Conservation (phyloP, 2,113 vertebrate genomes). For the Stictonetta naevosa region DNA sequence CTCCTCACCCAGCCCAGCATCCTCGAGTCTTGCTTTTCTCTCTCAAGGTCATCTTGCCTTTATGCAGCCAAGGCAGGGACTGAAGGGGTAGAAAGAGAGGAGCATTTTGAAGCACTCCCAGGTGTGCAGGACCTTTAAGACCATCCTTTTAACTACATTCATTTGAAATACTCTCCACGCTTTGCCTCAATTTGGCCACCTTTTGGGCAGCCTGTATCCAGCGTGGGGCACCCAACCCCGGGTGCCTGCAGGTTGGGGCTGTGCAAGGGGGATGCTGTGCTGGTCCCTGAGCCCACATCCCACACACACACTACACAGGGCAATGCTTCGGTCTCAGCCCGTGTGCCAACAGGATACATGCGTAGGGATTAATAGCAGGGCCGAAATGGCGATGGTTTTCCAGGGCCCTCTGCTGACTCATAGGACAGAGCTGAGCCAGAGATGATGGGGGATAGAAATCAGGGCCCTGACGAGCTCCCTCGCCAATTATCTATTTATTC, state of each 20-base stretch:
- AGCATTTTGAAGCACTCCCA: background rate
- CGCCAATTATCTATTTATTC: conserved; percentile 18
- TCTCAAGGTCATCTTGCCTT: conserved; percentile 34
- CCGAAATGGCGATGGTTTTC: fast-evolving
- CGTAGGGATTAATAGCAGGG: fast-evolving
- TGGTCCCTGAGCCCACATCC: background rate
- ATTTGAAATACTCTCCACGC: background rate
- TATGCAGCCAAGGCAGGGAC: background rate
- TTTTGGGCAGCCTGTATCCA: background rate
- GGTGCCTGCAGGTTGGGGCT: background rate
- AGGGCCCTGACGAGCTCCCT: background rate
- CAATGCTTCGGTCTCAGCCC: fast-evolving
- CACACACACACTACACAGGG: fast-evolving
- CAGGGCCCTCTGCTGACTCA: conserved; percentile 27
- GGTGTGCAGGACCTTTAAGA: background rate
- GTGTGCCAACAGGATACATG: background rate
- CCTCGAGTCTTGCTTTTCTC: background rate
- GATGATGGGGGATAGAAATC: background rate
- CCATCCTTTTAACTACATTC: background rate
- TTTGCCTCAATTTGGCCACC: background rate
- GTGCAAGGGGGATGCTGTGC: background rate
- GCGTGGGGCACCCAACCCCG: fast-evolving
- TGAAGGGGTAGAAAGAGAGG: background rate
- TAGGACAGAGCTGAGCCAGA: background rate
- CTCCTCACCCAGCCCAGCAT: conserved; percentile 28